Base-by-base conservation (phyloP, 37 sponge, comb jelly and placozoan genomes). In the Amphimedon queenslandica region DNA sequence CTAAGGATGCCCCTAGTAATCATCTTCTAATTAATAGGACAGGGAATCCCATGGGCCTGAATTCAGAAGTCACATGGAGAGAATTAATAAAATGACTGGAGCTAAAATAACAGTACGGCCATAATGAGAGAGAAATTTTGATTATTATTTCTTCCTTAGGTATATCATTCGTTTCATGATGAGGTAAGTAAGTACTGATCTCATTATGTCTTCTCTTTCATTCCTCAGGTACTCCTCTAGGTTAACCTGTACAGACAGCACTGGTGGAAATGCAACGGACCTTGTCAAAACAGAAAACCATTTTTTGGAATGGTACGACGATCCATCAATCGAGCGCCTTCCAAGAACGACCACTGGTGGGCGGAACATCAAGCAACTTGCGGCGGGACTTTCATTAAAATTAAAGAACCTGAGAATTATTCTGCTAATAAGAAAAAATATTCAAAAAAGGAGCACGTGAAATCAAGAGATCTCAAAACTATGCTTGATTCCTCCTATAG, bases 201-300 rank as follows among this genome's bases (percentile, higher is more conserved):
- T 2, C 76, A 71, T 0, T 55, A 31, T 2, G 55, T 70, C 16
- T 53, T 18, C 29, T 34, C 13, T 2, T 11, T 75, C 4, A 23
- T 8, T 37, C 42, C 11, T 16, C 39, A 21, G 24, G 28, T n/a
- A n/a, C n/a, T n/a, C 5, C 29, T 58, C 1, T 57, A 89, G 90
- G 92, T 94, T 36, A 70, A 53, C 6, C 65, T 66, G 63, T 90
- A 80, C 53, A 35, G 88, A 38, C 91, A 93, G 69, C 99, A 98
- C 70, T 95, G 97, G 99, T 98, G 99, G 99, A 82, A 80, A 58
- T 98, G 99, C 64, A 72, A 76, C 60, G 99, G 99, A 16, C 88
- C 91, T 0, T 98, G 99, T 84, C 76, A 79, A 29, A 24, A 76
- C 60, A 71, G 92, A 39, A 86, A 87, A 20, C 99, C 99, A 0